Conservation (phyloP, 30 jellyfish, hydroid and myxozoan genomes). For the Phacellophora camtschatica region DNA sequence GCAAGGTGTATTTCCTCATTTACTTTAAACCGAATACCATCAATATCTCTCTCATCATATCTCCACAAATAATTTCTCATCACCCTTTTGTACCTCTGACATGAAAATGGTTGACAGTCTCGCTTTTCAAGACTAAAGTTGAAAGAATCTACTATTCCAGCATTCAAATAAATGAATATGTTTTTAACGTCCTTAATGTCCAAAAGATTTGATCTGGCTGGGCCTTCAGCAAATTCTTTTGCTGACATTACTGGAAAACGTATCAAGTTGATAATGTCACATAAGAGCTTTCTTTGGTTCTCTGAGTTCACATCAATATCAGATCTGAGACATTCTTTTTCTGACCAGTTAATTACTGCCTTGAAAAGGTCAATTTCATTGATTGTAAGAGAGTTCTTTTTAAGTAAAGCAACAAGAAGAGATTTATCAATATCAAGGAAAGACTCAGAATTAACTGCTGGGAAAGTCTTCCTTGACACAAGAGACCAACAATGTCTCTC, state of each 20-base stretch:
- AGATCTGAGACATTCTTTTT: slow-evolving; percentile 73
- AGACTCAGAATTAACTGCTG: slow-evolving; percentile 63
- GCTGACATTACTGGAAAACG: slow-evolving; percentile 98
- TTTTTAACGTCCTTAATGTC: slow-evolving; percentile 81
- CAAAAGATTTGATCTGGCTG: slow-evolving; percentile 90
- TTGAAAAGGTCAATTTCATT: slow-evolving; percentile 82
- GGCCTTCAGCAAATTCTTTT: slow-evolving; percentile 96
- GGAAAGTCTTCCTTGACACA: slow-evolving; percentile 77
- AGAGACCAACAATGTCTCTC: slow-evolving; percentile 97
- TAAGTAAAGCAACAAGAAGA: slow-evolving; percentile 43
- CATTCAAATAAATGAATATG: slow-evolving; percentile 74
- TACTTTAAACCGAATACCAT: slow-evolving; percentile 88
- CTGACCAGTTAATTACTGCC: slow-evolving; percentile 87
- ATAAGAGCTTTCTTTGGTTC: slow-evolving; percentile 54
- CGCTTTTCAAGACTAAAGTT: slow-evolving; percentile 54
- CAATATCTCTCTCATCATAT: slow-evolving; percentile 90
- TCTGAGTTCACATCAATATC: slow-evolving; percentile 38
- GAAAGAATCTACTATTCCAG: slow-evolving; percentile 66
- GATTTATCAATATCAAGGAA: slow-evolving; percentile 73
- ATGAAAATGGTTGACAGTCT: slow-evolving; percentile 67
- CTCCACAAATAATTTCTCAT: slow-evolving; percentile 96
- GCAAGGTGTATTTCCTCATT: slow-evolving; percentile 78
- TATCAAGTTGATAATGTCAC: slow-evolving; percentile 61
- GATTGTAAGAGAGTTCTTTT: slow-evolving; percentile 62
- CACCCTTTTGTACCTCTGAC: slow-evolving; percentile 74